Conservation (phyloP, 2,888 invertebrate species). For the Euzophera pinguis region DNA sequence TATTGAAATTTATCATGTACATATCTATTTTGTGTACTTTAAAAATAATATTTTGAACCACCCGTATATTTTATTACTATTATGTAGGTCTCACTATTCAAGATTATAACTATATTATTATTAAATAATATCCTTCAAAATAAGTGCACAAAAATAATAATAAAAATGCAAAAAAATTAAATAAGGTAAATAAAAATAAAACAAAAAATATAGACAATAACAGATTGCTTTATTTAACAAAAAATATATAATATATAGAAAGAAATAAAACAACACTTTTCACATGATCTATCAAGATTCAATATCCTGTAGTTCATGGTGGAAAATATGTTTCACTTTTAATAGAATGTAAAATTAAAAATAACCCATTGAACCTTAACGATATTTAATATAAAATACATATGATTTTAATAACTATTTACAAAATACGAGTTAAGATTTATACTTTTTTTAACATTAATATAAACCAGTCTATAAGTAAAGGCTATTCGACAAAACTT, state of each 20-base stretch:
- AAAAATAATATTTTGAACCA: constrained; percentile 55
- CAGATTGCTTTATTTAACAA: constrained; percentile 80
- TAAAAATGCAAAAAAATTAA: constrained; percentile 18
- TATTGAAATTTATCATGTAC: constrained; percentile 14
- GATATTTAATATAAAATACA: constrained; percentile 78
- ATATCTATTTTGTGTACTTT: constrained; percentile 28
- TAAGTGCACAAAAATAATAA: constrained; percentile 21
- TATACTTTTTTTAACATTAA: constrained; percentile 72
- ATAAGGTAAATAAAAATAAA: constrained; percentile 57
- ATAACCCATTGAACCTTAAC: constrained; percentile 76
- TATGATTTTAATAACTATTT: constrained; percentile 76
- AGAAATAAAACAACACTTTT: constrained; percentile 67
- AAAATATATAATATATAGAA: constrained; percentile 79
- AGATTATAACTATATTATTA: constrained; percentile 46
- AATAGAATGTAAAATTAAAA: constrained; percentile 76
- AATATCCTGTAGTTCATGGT: constrained; percentile 43
- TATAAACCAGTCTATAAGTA: constrained; percentile 78
- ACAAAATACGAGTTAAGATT: constrained; percentile 78
- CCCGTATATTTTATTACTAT: constrained; percentile 62
- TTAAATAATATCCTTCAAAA: constrained; percentile 19
- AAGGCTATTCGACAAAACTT: constrained; percentile 78
- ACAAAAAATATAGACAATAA: constrained; percentile 73
- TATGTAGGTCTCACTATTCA: constrained; percentile 64
- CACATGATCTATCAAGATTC: constrained; percentile 55
- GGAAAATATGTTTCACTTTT: constrained; percentile 66